Conservation (phyloP, 1,140 invertebrate species). For the Papilio machaon region DNA sequence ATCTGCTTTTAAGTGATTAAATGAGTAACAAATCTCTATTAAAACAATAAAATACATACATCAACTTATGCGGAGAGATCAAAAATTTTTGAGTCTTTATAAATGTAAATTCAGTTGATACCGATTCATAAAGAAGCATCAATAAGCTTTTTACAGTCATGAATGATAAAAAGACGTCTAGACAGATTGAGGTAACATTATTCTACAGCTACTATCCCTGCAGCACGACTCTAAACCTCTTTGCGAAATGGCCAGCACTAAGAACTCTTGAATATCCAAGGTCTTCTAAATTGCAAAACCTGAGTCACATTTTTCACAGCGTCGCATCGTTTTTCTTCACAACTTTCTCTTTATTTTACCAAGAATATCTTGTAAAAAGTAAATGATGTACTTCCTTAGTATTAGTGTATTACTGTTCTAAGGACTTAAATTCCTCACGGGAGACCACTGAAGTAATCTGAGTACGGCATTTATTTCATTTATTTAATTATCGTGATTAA, state of each 20-base stretch:
- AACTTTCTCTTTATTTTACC: slow-evolving; percentile 3
- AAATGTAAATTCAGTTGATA: neutral
- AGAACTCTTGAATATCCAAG: slow-evolving; percentile 37
- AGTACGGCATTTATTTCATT: too few relatives aligned
- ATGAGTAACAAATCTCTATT: neutral
- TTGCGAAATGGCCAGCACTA: slow-evolving; percentile 28
- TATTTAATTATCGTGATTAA: neutral
- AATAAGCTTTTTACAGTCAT: slow-evolving; percentile 15
- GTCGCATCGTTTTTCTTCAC: slow-evolving; percentile 22
- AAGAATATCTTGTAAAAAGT: neutral
- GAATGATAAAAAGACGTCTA: slow-evolving; percentile 48
- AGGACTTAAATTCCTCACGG: neutral
- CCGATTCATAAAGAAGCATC: slow-evolving; percentile 10
- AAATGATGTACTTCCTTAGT: neutral
- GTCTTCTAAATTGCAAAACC: slow-evolving; percentile 35
- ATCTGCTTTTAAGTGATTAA: neutral
- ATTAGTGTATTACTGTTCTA: neutral
- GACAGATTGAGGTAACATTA: slow-evolving; percentile 42
- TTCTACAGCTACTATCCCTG: slow-evolving; percentile 29
- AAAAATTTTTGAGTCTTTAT: neutral
- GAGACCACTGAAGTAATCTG: too few relatives aligned
- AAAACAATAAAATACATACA: neutral
- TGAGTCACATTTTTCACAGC: slow-evolving; percentile 30
- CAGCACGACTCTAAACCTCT: slow-evolving; percentile 30
- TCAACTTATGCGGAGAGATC: neutral